These are phyloP conservation scores for Anolis carolinensis DNA, from an alignment of 2,113 vertebrate genomes.

Conservation along the genomic window DNA sequence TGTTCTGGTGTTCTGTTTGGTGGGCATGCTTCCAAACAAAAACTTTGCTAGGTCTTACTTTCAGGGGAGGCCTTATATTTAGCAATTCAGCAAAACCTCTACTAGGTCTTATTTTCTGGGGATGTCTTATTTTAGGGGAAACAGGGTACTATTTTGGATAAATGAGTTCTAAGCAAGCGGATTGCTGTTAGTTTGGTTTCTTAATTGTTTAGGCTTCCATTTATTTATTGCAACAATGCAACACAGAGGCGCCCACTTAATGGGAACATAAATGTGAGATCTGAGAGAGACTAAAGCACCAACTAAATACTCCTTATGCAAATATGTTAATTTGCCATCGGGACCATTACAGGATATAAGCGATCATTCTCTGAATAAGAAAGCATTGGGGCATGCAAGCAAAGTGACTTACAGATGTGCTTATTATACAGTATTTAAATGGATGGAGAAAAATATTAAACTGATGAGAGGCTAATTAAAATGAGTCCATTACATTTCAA, in stretches of 20 bases:
- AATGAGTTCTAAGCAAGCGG: not conserved
- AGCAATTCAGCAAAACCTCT: too few relatives aligned
- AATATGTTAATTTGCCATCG: constrained; percentile 56
- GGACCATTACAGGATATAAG: constrained; percentile 57
- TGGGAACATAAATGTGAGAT: constrained; percentile 38
- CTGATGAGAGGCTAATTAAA: constrained; percentile 60
- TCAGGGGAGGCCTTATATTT: too few relatives aligned
- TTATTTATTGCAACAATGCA: constrained; percentile 46
- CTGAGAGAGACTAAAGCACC: constrained; percentile 49
- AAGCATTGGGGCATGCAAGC: constrained; percentile 51
- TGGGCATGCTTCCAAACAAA: too few relatives aligned
- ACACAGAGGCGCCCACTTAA: constrained; percentile 47
- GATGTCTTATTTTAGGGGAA: too few relatives aligned
- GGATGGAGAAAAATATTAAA: constrained; percentile 60
- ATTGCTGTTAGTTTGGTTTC: not conserved
- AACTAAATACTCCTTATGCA: constrained; percentile 47
- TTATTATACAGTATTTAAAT: constrained; percentile 63
- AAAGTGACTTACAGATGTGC: constrained; percentile 56
- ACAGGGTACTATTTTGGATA: not conserved
- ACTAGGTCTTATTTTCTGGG: too few relatives aligned
- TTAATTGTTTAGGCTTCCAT: constrained; percentile 33
- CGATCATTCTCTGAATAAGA: constrained; percentile 54
- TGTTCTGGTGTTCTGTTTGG: too few relatives aligned
- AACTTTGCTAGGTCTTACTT: too few relatives aligned
- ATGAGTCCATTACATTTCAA: constrained; percentile 55